Base-by-base conservation (phyloP, 1,140 invertebrate genomes). In the Drosophila pruinosa region DNA sequence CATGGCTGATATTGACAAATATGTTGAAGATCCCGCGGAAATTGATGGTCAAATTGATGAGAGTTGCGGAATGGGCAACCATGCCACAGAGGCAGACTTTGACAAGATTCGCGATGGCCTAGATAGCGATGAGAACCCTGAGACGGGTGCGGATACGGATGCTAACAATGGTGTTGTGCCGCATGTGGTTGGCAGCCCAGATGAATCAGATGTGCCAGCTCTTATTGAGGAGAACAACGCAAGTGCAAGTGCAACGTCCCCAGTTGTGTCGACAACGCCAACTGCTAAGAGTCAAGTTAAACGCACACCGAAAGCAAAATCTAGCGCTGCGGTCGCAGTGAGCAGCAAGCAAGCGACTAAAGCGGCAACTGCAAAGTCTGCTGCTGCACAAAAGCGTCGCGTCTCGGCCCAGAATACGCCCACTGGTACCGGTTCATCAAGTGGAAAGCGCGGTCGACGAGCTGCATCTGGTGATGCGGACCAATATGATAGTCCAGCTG, bases 1-100 rank as follows among this genome's bases (percentile, higher is more conserved):
- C 5, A 93, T 97, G 68, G 93, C 94, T 73, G 95, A 96, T 70
- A 98, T 98, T 85, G 97, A 98, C 89, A 95, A 97, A 28, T 97
- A 94, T 78, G 95, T 97, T 68, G 92, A 93, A n/a, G 93, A 95
- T 90, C 94, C 94, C 71, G 93, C 94, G 91, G 95, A 90, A 34
- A 78, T 91, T 17, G 86, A 91, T 78, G 80, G 67, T 94, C 91
- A 92, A 92, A 92, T 89, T 10, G 78, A 73, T 52, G 76, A 75
- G 53, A 88, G 74, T 17, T 83, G 78, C 12, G 82, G 77, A n/a
- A 75, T 80, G 34, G 62, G 63, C 2, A 89, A 89, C 67, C 83
- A 89, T 48, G 74, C 88, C 24, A 90, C 86, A 14, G 89, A 95
- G 70, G 93, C 94, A n/a, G 93, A 95, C 50, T 95, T 96, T 73